Evolutionary conservation across 2,797 vertebrate species (phyloP), one percentile per base, ranked within the genome.

Genomic region (Ctenochaetus hawaiiensis): DNA sequence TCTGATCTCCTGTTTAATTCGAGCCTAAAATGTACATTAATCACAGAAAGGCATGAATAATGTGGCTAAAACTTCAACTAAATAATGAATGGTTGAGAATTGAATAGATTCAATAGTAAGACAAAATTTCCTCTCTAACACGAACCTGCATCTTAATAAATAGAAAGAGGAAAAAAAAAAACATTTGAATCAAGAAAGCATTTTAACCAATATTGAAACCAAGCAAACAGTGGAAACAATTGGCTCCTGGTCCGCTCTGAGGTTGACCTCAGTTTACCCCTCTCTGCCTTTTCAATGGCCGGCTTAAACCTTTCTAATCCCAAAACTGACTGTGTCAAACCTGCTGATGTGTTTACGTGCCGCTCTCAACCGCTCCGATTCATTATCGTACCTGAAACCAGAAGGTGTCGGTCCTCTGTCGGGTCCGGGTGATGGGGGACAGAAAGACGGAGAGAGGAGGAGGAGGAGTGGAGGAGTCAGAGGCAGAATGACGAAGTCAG

Each of bases 241-340:
- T 78, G 5, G 17, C 64, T 68, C 62, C 49, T n/a, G 16, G 18
- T 48, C 26, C 10, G 34, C 65, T 47, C 77, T 41, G 56, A 63
- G 67, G 53, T 75, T 39, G 64, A 85, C 83, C 69, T 80, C 82
- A 53, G 71, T 48, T 78, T 80, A 89, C 65, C 84, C 72, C 69
- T 23, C 12, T 2, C 12, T 56, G 48, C 68, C 39, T 48, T 86
- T 86, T 93, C 85, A 88, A 92, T 87, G 47, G 80, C 52, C 44
- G 77, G 80, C 49, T 83, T 81, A 90, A 85, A 92, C 65, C 87
- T 77, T 79, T 74, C 43, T 81, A 88, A 89, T 86, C 84, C 86
- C 77, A 75, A 79, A 83, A 80, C 62, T 61, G 72, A 82, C 77
- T 56, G 65, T 43, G 52, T 84, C 65, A 87, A 80, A 91, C 63